These are phyloP conservation scores for Bombus terrestris DNA, from an alignment of 1,140 invertebrate genomes.

Conservation along the genomic window DNA sequence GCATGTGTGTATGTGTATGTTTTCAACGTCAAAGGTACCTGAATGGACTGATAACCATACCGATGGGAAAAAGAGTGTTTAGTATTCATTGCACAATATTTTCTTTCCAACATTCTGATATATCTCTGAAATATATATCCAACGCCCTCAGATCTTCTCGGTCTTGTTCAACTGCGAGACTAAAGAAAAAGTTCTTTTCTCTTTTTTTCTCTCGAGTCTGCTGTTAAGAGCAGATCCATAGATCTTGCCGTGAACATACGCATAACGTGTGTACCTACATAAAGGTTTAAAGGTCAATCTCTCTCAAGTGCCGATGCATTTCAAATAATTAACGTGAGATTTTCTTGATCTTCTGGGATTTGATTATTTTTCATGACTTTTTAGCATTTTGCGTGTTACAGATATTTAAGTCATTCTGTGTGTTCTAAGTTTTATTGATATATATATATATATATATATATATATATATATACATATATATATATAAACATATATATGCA, in stretches of 20 bases:
- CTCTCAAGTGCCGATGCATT: constrained; percentile 47
- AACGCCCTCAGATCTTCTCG: constrained; percentile 44
- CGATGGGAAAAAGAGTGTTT: constrained; percentile 64
- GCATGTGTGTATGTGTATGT: constrained; percentile 33
- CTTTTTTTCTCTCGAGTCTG: constrained; percentile 9
- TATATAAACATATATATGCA: not conserved
- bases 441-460: not conserved
- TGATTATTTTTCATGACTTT: constrained; percentile 9
- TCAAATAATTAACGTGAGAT: constrained; percentile 23
- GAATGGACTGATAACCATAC: constrained; percentile 74
- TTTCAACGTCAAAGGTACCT: constrained; percentile 80
- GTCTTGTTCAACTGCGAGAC: constrained; percentile 13
- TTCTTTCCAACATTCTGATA: constrained; percentile 47
- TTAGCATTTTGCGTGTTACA: constrained; percentile 27
- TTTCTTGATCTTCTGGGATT: constrained; percentile 16
- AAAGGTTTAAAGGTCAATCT: not conserved
- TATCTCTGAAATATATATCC: not conserved
- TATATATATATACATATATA: too few species aligned
- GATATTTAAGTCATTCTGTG: constrained; percentile 1
- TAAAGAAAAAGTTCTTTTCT: constrained; percentile 9
- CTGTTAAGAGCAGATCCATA: not conserved
- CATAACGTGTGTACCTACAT: too few species aligned
- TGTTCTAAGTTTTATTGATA: constrained; percentile 1
- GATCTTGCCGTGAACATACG: constrained; percentile 5
- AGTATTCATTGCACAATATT: constrained; percentile 67